Evolutionary conservation across 1,140 invertebrate genomes (phyloP), one percentile per base, ranked within the genome.

Genomic region (Delia radicum): DNA sequence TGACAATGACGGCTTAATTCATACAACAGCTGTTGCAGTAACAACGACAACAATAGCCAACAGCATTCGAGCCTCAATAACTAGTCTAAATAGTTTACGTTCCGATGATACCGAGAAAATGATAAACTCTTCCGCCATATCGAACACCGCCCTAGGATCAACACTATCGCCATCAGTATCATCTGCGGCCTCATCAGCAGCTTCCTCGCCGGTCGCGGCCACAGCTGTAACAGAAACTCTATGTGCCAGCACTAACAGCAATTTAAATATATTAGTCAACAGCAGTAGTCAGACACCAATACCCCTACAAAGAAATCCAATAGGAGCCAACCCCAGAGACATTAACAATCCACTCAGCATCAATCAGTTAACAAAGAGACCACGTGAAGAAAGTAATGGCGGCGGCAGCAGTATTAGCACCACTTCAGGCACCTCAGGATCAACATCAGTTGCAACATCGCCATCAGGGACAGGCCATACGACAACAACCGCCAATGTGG

Each of bases 301-400:
- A 55, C 55, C 74, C 21, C 29, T 79, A 21, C 79, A 80, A 26
- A 79, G 83, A 18, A 91, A 94, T 85, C 94, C 95, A 21, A 94
- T 96, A 42, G 95, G 94, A 73, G 95, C 94, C 10, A 96, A 96
- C 87, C 95, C 95, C 12, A 91, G 94, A 79, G 94, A 96, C 88
- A 93, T 94, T 75, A 96, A 96, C 87, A 96, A 96, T 89, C 95
- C 95, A 26, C 88, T 96, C 27, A 95, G 94, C 86, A 94, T 96
- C 33, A 95, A 95, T 81, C 94, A 95, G 87, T 87, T 96, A 76
- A 95, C 94, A 46, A 94, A 86, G 55, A 77, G 82, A 15, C 74
- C 79, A 28, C 81, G 82, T 7, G 74, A 80, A 21, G 67, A 79
- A 26, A 73, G 13, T 48, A 73, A 61, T 74, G 72, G 29, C 31